Conservation (phyloP, 1,140 invertebrate species). For the Heterodera schachtii region DNA sequence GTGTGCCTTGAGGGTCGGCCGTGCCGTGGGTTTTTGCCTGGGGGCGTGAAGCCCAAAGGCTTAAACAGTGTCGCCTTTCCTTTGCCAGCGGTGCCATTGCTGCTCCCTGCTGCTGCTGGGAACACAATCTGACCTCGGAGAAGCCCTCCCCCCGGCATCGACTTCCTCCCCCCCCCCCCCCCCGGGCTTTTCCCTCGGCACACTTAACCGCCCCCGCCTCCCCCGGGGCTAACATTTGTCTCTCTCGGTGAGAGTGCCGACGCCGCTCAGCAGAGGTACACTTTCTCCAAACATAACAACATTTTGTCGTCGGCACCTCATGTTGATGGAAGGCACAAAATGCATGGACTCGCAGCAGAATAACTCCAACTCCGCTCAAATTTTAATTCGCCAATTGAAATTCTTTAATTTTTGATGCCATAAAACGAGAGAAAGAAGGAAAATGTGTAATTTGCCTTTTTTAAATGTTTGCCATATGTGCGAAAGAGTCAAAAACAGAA, state of each 20-base stretch:
- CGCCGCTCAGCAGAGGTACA: not conserved
- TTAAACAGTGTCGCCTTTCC: conserved; percentile 4
- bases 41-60: not conserved
- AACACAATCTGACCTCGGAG: not conserved
- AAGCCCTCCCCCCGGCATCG: not conserved
- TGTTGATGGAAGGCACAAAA: not conserved
- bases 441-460: too few species aligned
- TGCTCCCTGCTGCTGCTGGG: not conserved
- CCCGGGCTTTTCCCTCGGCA: not conserved
- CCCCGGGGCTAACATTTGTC: not conserved
- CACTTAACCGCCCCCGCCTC: not conserved
- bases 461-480: too few species aligned
- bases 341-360: not conserved
- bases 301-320: too few species aligned
- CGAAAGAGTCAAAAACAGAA: too few species aligned
- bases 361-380: not conserved
- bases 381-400: too few species aligned
- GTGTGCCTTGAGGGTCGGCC: not conserved
- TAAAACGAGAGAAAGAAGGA: too few species aligned
- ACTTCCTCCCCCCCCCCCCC: too few species aligned
- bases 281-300: too few species aligned
- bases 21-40: not conserved
- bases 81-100: not conserved
- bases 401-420: too few species aligned
- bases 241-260: not conserved